These are phyloP conservation scores for Emmelina monodactyla DNA, from an alignment of 2,888 invertebrate species.

Conservation along the genomic window DNA sequence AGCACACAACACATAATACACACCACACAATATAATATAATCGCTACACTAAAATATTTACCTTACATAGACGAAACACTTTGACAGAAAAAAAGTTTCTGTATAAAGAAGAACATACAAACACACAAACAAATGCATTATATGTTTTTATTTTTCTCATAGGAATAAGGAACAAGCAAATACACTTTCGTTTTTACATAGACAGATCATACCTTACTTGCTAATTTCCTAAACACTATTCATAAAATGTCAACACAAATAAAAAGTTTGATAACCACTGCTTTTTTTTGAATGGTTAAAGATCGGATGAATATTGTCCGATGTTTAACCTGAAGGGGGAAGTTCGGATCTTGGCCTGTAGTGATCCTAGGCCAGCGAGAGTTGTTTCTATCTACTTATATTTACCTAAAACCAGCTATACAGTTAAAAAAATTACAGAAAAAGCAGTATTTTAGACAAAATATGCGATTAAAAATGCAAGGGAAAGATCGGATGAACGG, in stretches of 20 bases:
- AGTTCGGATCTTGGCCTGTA: neutral
- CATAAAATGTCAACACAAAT: neutral
- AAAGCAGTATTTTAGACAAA: neutral
- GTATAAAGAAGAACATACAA: no score
- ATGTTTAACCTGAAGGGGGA: neutral
- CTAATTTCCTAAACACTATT: no score
- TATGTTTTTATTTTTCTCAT: no score
- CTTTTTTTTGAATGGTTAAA: neutral
- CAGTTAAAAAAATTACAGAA: neutral
- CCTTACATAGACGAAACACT: no score
- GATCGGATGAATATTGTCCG: neutral
- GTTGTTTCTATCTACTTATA: neutral
- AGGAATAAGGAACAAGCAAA: no score
- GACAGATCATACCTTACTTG: no score
- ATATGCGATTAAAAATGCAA: neutral
- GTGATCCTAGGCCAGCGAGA: neutral
- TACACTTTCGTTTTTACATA: no score
- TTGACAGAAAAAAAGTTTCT: no score
- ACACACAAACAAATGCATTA: no score
- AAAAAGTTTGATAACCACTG: neutral
- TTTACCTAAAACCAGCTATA: neutral
- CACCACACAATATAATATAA: no score
- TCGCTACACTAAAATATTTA: no score
- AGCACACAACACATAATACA: no score
- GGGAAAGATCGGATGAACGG: neutral